A percentile compares a stretch with the other conserved stretches of the same genome.
Evolutionary conservation across 2,113 vertebrate species (phyloP).

Genomic region (Rafetus swinhoei): DNA sequence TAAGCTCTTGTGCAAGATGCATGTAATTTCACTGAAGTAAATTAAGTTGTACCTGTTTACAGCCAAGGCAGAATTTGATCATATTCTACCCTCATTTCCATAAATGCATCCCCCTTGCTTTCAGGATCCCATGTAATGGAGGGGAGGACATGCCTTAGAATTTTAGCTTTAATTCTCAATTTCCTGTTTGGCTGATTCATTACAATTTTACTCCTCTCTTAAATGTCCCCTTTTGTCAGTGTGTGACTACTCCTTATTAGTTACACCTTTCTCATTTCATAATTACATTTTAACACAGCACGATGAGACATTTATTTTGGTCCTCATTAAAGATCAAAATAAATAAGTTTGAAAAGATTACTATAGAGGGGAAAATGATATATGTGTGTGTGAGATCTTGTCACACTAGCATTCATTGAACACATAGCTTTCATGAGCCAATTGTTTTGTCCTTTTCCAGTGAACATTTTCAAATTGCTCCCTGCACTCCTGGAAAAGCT

Average conservation of each 20-base stretch:
- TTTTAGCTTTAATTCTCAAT: not conserved
- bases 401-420: fast-evolving
- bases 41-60: not conserved
- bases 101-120: not conserved
- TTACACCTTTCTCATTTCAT: not conserved
- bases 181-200: not conserved
- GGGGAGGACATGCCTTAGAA: fast-evolving
- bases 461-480: not conserved
- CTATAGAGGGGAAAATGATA: not conserved
- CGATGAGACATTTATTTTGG: not conserved
- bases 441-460: not conserved
- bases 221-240: not conserved
- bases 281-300: not conserved
- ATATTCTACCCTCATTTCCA: not conserved
- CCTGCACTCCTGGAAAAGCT: not conserved
- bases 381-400: not conserved
- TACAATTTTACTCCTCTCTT: fast-evolving
- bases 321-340: not conserved
- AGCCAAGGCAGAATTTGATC: not conserved
- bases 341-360: not conserved
- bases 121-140: not conserved
- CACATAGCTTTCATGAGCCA: not conserved
- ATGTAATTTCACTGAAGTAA: not conserved
- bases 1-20: not conserved
- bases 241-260: not conserved